phyloP scores from a whole-genome alignment of 2,888 invertebrate genomes.

The Eugnorisma glareosa region DNA sequence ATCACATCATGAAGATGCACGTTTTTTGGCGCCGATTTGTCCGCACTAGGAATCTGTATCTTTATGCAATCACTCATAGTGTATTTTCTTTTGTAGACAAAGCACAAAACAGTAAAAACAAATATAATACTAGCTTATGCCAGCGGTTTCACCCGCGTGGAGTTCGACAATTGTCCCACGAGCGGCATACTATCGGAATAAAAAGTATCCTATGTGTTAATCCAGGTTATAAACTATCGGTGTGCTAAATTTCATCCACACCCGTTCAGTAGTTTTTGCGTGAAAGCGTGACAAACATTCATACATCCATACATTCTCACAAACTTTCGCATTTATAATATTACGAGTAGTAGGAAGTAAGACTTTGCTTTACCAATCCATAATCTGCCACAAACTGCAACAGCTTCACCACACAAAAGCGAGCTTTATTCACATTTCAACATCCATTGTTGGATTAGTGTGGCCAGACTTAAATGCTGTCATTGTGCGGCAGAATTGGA shows the following conservation, averaged over 20 bases:
- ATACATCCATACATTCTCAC: no score
- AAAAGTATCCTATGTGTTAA: no score
- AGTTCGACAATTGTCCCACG: no score
- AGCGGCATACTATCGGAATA: no score
- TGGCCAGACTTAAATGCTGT: background rate
- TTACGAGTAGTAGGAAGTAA: no score
- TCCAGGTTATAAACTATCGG: no score
- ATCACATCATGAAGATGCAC: background rate
- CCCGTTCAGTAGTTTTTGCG: no score
- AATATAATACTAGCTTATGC: no score
- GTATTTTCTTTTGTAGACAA: background rate
- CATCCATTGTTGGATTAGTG: conserved; percentile 34
- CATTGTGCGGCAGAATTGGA: conserved; percentile 27
- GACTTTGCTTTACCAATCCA: background rate
- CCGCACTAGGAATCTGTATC: background rate
- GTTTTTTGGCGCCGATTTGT: background rate
- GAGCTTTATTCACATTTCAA: background rate
- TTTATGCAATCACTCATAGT: background rate
- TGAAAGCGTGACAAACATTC: no score
- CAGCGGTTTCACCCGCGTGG: no score
- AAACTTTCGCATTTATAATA: no score
- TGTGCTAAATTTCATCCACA: no score
- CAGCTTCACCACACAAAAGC: conserved; percentile 1
- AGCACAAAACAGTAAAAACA: background rate
- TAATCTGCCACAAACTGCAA: background rate